A percentile compares a stretch with the other conserved stretches of the same genome.
Conservation (phyloP, 1,140 invertebrate species). For the Periplaneta americana region DNA sequence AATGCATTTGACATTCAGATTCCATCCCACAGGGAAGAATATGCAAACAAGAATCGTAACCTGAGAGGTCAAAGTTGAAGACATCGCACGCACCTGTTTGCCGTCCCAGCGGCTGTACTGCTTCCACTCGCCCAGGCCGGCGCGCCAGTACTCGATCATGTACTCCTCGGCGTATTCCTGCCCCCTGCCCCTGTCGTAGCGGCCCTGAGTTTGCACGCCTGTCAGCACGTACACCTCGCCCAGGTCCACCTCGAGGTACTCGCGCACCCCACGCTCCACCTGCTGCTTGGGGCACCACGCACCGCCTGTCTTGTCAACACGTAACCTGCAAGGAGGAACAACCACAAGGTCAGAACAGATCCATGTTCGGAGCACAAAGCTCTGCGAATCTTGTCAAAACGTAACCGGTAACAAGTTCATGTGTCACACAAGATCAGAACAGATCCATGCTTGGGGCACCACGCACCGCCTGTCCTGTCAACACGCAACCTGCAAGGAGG, state of each 20-base stretch:
- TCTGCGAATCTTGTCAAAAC: too few relatives aligned
- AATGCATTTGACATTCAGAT: too few relatives aligned
- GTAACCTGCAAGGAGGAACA: slow-evolving; percentile 51
- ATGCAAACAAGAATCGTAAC: too few relatives aligned
- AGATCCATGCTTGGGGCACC: slow-evolving; percentile 77
- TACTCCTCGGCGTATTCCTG: slow-evolving; percentile 72
- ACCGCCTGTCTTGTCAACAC: slow-evolving; percentile 67
- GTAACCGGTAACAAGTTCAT: too few relatives aligned
- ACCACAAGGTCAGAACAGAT: neutral
- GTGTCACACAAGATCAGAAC: too few relatives aligned
- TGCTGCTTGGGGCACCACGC: slow-evolving; percentile 76
- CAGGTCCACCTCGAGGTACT: slow-evolving; percentile 77
- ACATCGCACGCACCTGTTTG: slow-evolving; percentile 44
- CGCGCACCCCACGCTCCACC: slow-evolving; percentile 58
- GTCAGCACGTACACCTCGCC: slow-evolving; percentile 57
- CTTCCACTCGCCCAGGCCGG: slow-evolving; percentile 54
- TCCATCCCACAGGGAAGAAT: too few relatives aligned
- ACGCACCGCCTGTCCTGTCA: slow-evolving; percentile 72
- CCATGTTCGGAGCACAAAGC: too few relatives aligned
- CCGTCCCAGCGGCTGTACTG: slow-evolving; percentile 57
- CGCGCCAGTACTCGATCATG: slow-evolving; percentile 67
- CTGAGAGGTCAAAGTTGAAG: too few relatives aligned
- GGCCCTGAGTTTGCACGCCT: slow-evolving; percentile 70
- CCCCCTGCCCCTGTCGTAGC: slow-evolving; percentile 71
- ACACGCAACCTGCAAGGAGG: slow-evolving; percentile 56